Conservation (phyloP, 2,113 vertebrate species). For the Pseudois nayaur region DNA sequence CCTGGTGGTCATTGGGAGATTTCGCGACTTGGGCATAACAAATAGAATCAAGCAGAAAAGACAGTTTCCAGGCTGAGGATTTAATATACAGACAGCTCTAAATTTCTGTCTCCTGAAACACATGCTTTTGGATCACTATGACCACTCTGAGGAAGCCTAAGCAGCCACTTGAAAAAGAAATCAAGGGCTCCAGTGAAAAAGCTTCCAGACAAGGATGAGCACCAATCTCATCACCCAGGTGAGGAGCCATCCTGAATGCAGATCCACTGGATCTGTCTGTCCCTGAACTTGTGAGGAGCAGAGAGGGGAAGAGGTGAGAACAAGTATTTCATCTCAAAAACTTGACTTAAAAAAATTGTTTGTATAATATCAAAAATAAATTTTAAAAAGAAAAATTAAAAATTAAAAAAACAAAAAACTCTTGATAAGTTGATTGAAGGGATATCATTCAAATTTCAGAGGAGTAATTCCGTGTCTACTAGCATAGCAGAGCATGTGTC, state of each 20-base stretch:
- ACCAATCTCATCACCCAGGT: fast-evolving
- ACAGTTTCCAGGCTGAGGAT: background rate
- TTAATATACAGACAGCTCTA: background rate
- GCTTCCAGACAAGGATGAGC: background rate
- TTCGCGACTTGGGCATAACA: too few relatives aligned
- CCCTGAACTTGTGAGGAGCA: background rate
- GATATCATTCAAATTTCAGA: background rate
- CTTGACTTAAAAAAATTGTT: background rate
- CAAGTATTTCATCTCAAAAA: background rate
- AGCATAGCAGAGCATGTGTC: background rate
- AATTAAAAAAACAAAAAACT: background rate
- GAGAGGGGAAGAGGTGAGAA: background rate
- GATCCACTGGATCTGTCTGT: background rate
- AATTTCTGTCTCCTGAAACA: background rate
- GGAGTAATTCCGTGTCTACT: background rate
- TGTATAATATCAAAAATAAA: background rate
- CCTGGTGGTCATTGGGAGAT: too few relatives aligned
- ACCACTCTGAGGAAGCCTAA: background rate
- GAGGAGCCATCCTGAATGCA: background rate
- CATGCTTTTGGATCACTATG: background rate
- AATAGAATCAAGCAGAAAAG: background rate
- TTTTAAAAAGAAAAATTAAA: background rate
- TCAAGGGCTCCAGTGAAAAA: background rate
- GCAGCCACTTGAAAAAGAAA: background rate
- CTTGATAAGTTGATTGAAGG: background rate